Evolutionary conservation across 1,140 invertebrate species (phyloP), one percentile per base, ranked within the genome.

Genomic region (Mesaphorura yosii): DNA sequence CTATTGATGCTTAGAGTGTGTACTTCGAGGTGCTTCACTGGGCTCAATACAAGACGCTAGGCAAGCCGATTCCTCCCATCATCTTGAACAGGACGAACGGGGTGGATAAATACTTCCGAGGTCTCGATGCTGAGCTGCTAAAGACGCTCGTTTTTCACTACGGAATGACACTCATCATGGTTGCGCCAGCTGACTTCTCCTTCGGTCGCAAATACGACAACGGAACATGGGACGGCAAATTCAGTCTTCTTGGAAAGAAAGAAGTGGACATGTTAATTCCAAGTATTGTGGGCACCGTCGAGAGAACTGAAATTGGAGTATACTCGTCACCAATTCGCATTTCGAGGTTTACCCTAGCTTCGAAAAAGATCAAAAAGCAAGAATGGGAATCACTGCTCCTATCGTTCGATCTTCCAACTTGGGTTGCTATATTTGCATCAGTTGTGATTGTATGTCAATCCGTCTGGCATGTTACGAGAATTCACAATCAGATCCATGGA

Each of bases 191-290:
- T 2, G 27, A 10, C n/a, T 12, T 26, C 28, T 7, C 17, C 39
- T 20, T 39, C 31, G 51, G 28, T 38, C 19, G 0, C 23, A 46
- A 28, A 22, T 37, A 7, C 4, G 31, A 1, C 31, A 53, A 47
- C 27, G 41, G 42, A 5, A 37, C 28, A 15, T 53, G 51, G 51
- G 25, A 17, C n/a, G 51, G 51, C 19, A 53, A 46, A 19, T 38
- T 22, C 12, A 17, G 17, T 19, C 17, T 46, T 27, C 23, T 53
- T 25, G 28, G n/a, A 10, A 10, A 19, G 29, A 29, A 29, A 1
- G 14, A 53, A 27, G 31, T 53, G n/a, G 27, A 53, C 17, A 46
- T 53, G 39, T 1, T 53, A n/a, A 25, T 45, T 5, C 42, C 29
- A 22, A 26, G 7, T 4, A 17, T 53, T 0, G 19, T 27, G 26